Evolutionary conservation across 2,797 vertebrate genomes (phyloP), one percentile per base, ranked within the genome.

Genomic region (Onychomys torridus): DNA sequence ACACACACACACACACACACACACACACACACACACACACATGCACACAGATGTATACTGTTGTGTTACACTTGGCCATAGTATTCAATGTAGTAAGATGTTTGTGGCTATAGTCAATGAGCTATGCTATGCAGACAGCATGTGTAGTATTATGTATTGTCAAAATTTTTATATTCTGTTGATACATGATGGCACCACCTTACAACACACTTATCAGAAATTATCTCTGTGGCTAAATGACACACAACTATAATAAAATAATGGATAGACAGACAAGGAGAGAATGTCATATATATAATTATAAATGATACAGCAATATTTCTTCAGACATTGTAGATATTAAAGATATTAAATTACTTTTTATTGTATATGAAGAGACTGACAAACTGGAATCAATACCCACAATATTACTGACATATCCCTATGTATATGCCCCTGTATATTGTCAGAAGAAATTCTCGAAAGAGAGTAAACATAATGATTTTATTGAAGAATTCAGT

Each of bases 401-500:
- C 57, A 83, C 5, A 90, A 46, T 63, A 63, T 78, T 67, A 65
- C 21, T 88, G 52, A 88, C 12, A 27, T 46, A 59, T 89, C 17
- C 65, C n/a, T 76, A 2, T 65, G 29, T 67, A 7, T 76, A 55
- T 88, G 12, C 9, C 52, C 27, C 3, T 78, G 11, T 71, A 57
- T 49, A 2, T 27, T 37, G 32, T 37, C 29, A 90, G 12, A 59
- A 75, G 57, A 85, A 91, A 75, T 77, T 6, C 7, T 57, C 40
- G 6, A 93, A 85, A 12, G 9, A 12, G 9, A 77, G 46, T 83
- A 81, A 78, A 59, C 37, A 43, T 0, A 34, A 34, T 57, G 55
- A 75, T 87, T 37, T 89, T 73, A 93, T 79, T 79, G 46, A 89
- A 96, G 16, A 55, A 77, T 77, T 86, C 29, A 69, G 23, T 37